Percentiles rank a stretch among this genome's conserved stretches.
phyloP scores from a whole-genome alignment of 2,888 invertebrate species.

The Drosophila birchii region DNA sequence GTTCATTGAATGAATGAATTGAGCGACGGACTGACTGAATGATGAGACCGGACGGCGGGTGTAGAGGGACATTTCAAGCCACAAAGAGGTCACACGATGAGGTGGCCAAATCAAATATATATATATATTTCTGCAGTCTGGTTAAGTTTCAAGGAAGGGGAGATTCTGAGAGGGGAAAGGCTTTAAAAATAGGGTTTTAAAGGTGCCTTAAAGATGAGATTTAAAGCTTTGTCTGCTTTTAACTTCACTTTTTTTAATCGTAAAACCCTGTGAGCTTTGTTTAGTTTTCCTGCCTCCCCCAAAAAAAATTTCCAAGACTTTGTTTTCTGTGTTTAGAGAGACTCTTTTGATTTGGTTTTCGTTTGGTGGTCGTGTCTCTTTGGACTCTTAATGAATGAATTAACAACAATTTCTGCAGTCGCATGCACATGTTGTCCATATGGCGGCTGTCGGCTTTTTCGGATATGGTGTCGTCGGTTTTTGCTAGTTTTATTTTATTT shows the following conservation, averaged over 20 bases:
- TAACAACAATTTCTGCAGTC: conserved; percentile 43
- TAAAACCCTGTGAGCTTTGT: conserved; percentile 4
- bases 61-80: conserved; percentile 47
- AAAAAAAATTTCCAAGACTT: conserved; percentile 13
- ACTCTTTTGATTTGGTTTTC: conserved; percentile 30
- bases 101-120: background rate
- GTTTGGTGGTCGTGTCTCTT: conserved; percentile 7
- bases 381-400: conserved; percentile 45
- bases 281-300: conserved; percentile 13
- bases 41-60: conserved; percentile 25
- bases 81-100: conserved; percentile 21
- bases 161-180: background rate
- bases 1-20: conserved; percentile 47
- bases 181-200: background rate
- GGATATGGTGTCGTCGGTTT: conserved; percentile 34
- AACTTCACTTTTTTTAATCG: conserved; percentile 1
- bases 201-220: background rate
- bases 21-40: conserved; percentile 28
- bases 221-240: background rate
- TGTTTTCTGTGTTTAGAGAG: background rate
- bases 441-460: conserved; percentile 24
- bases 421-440: conserved; percentile 52
- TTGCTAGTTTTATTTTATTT: conserved; percentile 9
- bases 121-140: background rate
- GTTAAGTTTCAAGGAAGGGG: too few species aligned